Conservation (phyloP, 2,888 invertebrate genomes). For the Aspidapion aeneum region DNA sequence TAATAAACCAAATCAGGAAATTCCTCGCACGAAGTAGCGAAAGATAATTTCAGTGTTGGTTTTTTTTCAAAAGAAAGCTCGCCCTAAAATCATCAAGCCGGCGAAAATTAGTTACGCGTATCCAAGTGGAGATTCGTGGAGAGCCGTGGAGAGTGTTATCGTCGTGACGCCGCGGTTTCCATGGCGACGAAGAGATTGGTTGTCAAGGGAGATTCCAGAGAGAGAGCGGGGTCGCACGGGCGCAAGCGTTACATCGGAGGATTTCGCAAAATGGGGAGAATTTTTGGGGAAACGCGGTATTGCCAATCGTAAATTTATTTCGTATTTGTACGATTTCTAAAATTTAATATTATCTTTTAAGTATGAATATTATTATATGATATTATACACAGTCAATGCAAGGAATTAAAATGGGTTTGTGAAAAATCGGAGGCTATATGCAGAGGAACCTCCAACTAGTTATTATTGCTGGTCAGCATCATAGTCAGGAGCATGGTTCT, state of each 20-base stretch:
- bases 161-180: conserved; percentile 23
- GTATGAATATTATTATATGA: too few species aligned
- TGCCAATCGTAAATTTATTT: too few species aligned
- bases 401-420: too few species aligned
- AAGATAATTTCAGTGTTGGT: background rate
- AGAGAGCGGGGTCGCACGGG: conserved; percentile 4
- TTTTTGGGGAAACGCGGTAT: background rate
- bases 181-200: conserved; percentile 16
- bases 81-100: background rate
- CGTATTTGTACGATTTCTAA: too few species aligned
- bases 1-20: background rate
- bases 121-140: conserved; percentile 9
- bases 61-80: background rate
- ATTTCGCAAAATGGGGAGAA: background rate
- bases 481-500: too few species aligned
- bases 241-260: background rate
- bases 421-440: too few species aligned
- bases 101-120: background rate
- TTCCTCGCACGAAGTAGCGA: background rate
- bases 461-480: too few species aligned
- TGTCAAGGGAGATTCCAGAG: conserved; percentile 18
- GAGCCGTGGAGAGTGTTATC: conserved; percentile 13
- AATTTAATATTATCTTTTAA: too few species aligned
- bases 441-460: too few species aligned
- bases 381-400: too few species aligned